Evolutionary conservation across 2,797 vertebrate genomes (phyloP).

Genomic region (Pantherophis vulpinus): DNA sequence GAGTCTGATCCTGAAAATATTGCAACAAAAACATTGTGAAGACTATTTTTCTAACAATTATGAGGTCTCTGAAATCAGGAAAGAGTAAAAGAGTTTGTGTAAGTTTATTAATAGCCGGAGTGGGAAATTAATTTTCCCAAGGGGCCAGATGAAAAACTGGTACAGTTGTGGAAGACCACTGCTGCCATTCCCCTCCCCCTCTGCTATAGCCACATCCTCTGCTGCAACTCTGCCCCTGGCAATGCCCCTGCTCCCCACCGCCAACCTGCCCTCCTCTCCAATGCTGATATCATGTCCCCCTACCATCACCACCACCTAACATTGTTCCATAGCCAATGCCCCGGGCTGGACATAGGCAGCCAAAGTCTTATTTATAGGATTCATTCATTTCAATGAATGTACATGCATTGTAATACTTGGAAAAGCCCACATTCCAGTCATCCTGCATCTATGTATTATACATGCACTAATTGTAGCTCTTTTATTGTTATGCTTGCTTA

Average conservation of each 20-base stretch:
- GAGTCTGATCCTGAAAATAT: too few species aligned
- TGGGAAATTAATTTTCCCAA: background rate
- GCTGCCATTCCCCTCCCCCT: background rate
- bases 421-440: background rate
- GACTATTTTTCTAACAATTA: background rate
- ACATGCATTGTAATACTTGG: background rate
- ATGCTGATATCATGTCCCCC: background rate
- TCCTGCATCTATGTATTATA: background rate
- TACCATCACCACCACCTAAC: background rate
- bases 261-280: background rate
- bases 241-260: background rate
- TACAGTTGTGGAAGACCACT: background rate
- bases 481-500: background rate
- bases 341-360: background rate
- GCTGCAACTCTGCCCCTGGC: background rate
- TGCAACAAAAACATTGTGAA: too few species aligned
- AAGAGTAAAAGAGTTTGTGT: background rate
- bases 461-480: background rate
- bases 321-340: background rate
- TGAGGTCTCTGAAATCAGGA: background rate
- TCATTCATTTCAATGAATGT: background rate
- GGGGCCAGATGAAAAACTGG: background rate
- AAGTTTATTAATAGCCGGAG: background rate
- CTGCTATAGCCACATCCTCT: background rate
- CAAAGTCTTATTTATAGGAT: background rate